These are phyloP conservation scores for Podargus strigoides DNA, from an alignment of 2,797 vertebrate species.

Conservation along the genomic window DNA sequence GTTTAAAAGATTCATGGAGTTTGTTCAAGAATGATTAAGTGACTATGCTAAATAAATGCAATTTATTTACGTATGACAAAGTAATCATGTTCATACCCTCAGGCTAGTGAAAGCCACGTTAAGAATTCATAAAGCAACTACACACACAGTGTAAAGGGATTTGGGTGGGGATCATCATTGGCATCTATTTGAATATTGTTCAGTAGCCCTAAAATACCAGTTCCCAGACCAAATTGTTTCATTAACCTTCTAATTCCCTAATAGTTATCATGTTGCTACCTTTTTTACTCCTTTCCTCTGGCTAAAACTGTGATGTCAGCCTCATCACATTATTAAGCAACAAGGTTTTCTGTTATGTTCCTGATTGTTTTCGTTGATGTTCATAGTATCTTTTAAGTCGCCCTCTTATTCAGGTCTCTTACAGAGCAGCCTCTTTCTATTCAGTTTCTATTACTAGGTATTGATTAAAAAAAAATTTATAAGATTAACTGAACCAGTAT, in stretches of 20 bases:
- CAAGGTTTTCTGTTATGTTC: not conserved
- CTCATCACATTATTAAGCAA: not conserved
- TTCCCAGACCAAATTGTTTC: not conserved
- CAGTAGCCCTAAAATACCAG: not conserved
- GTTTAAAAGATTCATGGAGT: conserved; percentile 16
- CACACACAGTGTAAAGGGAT: not conserved
- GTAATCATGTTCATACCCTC: not conserved
- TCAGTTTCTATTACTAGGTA: not conserved
- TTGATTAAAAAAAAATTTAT: not conserved
- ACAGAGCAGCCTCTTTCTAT: not conserved
- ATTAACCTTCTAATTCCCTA: not conserved
- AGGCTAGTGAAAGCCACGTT: not conserved
- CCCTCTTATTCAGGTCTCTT: not conserved
- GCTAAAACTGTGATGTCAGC: not conserved
- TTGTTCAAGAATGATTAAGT: conserved; percentile 30
- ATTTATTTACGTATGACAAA: not conserved
- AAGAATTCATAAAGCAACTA: not conserved
- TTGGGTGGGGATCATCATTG: not conserved
- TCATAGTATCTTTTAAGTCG: not conserved
- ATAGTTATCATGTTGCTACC: not conserved
- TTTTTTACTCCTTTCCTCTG: not conserved
- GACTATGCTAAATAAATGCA: conserved; percentile 3
- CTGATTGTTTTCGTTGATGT: not conserved
- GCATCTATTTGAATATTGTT: not conserved
- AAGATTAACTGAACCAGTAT: not conserved